Evolutionary conservation across 1,140 invertebrate species (phyloP).

Genomic region (Heliothis subflexa): DNA sequence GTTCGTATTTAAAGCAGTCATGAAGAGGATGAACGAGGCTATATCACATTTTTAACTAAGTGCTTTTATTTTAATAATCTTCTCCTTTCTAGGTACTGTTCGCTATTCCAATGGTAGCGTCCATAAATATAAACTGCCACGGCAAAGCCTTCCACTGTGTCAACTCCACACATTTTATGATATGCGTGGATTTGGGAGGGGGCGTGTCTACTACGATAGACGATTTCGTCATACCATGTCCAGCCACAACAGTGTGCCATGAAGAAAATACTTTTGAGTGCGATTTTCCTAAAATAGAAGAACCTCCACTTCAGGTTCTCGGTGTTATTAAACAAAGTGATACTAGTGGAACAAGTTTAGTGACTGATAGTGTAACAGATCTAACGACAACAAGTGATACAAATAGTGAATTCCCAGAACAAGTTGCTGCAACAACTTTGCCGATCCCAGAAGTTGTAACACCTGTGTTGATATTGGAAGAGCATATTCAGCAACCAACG

Average conservation of each 20-base stretch:
- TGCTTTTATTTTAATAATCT: neutral
- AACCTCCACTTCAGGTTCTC: constrained; percentile 5
- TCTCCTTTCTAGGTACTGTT: constrained; percentile 63
- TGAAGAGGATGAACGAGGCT: neutral
- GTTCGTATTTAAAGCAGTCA: neutral
- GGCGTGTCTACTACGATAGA: constrained; percentile 76
- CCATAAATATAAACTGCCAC: constrained; percentile 72
- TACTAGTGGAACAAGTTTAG: constrained; percentile 21
- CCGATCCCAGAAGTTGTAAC: neutral
- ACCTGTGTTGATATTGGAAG: neutral
- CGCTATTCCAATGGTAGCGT: constrained; percentile 52
- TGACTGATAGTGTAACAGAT: constrained; percentile 18
- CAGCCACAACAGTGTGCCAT: constrained; percentile 68
- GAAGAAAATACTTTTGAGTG: constrained; percentile 76
- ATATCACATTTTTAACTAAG: neutral
- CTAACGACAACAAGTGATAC: neutral
- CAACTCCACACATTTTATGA: constrained; percentile 82
- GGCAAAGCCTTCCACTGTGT: constrained; percentile 81
- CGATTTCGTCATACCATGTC: constrained; percentile 74
- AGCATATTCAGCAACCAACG: neutral
- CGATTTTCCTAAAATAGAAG: constrained; percentile 60
- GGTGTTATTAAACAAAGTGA: constrained; percentile 32
- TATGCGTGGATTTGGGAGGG: constrained; percentile 81
- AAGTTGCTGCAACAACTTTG: neutral
- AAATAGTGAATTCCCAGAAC: neutral